These are phyloP conservation scores for Toxostoma redivivum DNA, from an alignment of 2,113 vertebrate species.

Conservation along the genomic window DNA sequence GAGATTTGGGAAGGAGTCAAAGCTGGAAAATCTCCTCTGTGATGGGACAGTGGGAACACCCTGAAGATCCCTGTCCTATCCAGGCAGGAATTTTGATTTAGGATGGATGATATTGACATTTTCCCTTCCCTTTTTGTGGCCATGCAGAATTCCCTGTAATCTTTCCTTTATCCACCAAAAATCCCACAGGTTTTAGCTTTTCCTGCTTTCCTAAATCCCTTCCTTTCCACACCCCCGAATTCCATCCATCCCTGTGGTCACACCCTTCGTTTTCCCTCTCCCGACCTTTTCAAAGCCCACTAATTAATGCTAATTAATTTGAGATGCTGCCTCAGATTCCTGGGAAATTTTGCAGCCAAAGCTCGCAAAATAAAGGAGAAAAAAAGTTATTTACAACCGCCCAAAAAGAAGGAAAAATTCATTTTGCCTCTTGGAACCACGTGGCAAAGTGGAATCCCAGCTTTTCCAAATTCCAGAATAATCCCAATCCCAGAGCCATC, in stretches of 20 bases:
- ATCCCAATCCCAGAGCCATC: background rate
- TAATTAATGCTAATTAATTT: background rate
- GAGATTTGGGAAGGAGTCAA: background rate
- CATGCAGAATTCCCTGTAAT: background rate
- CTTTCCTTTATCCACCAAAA: background rate
- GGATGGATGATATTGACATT: too few relatives aligned
- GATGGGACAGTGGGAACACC: background rate
- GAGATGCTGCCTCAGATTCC: background rate
- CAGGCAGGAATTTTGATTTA: background rate
- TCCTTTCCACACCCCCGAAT: background rate
- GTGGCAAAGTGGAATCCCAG: background rate
- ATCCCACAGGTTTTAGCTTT: background rate
- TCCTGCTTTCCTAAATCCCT: background rate
- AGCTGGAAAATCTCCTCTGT: background rate
- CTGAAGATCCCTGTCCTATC: fast-evolving
- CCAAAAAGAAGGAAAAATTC: background rate
- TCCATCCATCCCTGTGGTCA: background rate
- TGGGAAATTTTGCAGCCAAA: background rate
- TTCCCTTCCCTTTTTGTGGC: background rate
- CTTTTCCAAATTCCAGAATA: background rate
- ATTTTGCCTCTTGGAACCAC: background rate
- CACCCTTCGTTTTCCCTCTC: background rate
- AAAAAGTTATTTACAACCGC: background rate
- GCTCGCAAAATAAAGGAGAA: too few relatives aligned
- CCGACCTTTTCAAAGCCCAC: background rate